These are phyloP conservation scores for Sipha flava DNA, from an alignment of 1,140 invertebrate species.

Conservation along the genomic window DNA sequence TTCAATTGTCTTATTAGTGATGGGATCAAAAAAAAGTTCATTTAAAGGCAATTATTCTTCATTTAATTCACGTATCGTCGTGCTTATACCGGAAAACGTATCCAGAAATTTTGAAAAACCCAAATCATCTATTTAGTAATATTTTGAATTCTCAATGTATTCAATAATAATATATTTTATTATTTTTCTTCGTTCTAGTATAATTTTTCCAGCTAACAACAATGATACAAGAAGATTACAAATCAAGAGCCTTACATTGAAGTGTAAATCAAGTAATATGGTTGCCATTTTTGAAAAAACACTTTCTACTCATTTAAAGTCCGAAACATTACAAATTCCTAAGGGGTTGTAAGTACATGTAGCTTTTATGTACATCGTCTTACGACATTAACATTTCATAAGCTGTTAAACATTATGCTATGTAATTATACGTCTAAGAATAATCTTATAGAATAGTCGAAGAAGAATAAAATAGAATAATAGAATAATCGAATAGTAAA, in stretches of 20 bases:
- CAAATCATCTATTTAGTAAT: background rate
- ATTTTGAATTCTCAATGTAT: background rate
- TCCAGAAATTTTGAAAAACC: background rate
- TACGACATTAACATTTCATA: too few species aligned
- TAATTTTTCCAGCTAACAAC: background rate
- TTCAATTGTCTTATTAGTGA: background rate
- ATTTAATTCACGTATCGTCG: background rate
- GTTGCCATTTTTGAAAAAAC: background rate
- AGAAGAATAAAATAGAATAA: too few species aligned
- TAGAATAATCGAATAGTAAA: too few species aligned
- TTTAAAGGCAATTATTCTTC: background rate
- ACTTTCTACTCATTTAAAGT: background rate
- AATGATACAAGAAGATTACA: background rate
- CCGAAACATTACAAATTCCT: background rate
- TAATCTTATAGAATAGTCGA: too few species aligned
- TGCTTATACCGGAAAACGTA: background rate
- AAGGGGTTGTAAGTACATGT: background rate
- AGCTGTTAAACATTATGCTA: too few species aligned
- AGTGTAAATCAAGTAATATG: background rate
- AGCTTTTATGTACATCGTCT: background rate
- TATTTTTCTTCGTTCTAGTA: background rate
- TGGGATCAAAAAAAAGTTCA: background rate
- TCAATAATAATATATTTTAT: background rate
- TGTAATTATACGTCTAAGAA: too few species aligned
- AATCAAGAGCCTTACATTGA: background rate